phyloP scores from a whole-genome alignment of 2,113 vertebrate species.

The Todiramphus saurophagus region DNA sequence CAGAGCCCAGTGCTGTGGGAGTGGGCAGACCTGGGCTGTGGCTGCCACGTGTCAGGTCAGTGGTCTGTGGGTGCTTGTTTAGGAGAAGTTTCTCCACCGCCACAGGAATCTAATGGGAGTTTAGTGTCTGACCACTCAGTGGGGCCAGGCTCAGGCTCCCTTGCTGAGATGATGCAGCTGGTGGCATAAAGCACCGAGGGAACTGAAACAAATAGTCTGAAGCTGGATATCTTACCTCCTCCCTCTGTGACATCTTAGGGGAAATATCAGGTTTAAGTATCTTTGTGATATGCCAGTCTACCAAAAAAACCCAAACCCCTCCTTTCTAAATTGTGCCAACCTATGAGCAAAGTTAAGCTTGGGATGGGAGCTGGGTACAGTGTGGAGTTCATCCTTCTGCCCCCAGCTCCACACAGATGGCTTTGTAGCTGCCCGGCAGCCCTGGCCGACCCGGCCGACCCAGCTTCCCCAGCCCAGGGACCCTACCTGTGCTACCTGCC shows the following conservation, averaged over 20 bases:
- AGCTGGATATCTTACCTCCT: neutral
- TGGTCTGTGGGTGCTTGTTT: neutral
- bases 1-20: neutral
- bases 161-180: neutral
- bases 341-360: neutral
- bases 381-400: neutral
- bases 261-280: neutral
- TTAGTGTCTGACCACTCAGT: neutral
- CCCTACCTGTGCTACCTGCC: accelerated
- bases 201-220: neutral
- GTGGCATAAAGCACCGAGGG: neutral
- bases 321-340: neutral
- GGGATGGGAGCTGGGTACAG: neutral
- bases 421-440: neutral
- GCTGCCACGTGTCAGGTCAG: neutral
- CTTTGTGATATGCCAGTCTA: neutral
- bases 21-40: neutral
- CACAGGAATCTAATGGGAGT: neutral
- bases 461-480: neutral
- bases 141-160: neutral
- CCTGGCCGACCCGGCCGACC: accelerated
- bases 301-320: neutral
- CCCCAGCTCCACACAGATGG: accelerated
- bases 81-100: neutral
- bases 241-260: accelerated